These are phyloP conservation scores for Pyrocoelia pectoralis DNA, from an alignment of 2,888 invertebrate species.

Conservation along the genomic window DNA sequence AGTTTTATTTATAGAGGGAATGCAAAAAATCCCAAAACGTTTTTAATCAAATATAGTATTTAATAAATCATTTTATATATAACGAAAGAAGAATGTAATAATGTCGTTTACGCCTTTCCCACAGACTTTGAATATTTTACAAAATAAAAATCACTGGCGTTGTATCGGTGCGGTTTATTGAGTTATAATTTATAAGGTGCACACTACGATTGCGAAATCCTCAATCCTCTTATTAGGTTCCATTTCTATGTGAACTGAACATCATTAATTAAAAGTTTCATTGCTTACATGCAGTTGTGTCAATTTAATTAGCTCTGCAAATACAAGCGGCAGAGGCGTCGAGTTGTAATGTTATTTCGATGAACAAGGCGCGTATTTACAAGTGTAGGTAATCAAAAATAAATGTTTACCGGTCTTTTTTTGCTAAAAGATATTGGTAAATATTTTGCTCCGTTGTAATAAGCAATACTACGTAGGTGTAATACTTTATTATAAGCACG, in stretches of 20 bases:
- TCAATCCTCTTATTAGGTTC: no score
- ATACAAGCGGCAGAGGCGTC: constrained; percentile 15
- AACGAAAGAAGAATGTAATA: not conserved
- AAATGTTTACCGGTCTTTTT: not conserved
- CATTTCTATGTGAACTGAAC: constrained; percentile 20
- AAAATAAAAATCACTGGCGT: no score
- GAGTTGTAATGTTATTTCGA: constrained; percentile 13
- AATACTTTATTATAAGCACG: constrained; percentile 36
- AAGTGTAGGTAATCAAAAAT: constrained; percentile 4
- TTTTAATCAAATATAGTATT: not conserved
- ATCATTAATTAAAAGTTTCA: constrained; percentile 30
- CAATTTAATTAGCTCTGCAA: constrained; percentile 30
- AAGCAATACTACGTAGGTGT: constrained; percentile 10
- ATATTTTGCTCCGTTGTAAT: not conserved
- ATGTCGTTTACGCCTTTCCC: not conserved
- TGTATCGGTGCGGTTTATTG: no score
- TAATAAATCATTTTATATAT: constrained; percentile 1
- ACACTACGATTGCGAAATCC: no score
- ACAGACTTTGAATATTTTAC: not conserved
- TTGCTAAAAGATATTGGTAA: not conserved
- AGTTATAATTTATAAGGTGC: no score
- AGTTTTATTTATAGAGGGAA: not conserved
- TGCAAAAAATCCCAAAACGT: not conserved
- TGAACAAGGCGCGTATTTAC: not conserved
- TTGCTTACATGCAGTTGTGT: constrained; percentile 27